These are phyloP conservation scores for Amia ocellicauda DNA, from an alignment of 2,113 vertebrate genomes.

Conservation along the genomic window DNA sequence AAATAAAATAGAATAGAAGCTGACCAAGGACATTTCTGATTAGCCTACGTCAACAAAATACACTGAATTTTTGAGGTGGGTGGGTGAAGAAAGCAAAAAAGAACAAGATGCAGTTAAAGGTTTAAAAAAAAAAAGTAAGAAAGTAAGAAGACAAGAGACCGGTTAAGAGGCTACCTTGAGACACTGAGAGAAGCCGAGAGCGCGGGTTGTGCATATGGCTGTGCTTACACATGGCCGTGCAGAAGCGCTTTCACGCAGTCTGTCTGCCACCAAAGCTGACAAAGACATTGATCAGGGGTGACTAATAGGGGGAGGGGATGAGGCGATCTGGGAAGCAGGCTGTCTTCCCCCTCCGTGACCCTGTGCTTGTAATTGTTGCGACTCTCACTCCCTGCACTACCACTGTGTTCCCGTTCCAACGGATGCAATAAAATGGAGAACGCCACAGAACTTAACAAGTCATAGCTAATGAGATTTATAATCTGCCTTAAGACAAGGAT, in stretches of 20 bases:
- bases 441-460: conserved; percentile 19
- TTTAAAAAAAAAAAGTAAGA: conserved; percentile 34
- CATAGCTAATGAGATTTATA: conserved; percentile 13
- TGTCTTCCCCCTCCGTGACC: neutral
- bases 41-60: no score
- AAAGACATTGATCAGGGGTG: conserved; percentile 28
- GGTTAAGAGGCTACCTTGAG: conserved; percentile 6
- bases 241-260: conserved; percentile 10
- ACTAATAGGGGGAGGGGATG: conserved; percentile 17
- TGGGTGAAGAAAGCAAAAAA: neutral
- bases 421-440: conserved; percentile 31
- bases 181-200: neutral
- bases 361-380: conserved; percentile 13
- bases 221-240: neutral
- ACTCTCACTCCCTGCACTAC: neutral
- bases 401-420: conserved; percentile 25
- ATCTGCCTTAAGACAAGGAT: neutral
- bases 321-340: conserved; percentile 8
- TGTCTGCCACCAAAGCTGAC: conserved; percentile 18
- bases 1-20: no score
- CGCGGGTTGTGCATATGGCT: conserved; percentile 4
- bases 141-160: conserved; percentile 27
- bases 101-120: neutral
- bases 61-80: no score
- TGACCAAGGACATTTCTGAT: no score